These are phyloP conservation scores for Anguilla pacifica DNA, from an alignment of 2,797 vertebrate species.

Conservation along the genomic window DNA sequence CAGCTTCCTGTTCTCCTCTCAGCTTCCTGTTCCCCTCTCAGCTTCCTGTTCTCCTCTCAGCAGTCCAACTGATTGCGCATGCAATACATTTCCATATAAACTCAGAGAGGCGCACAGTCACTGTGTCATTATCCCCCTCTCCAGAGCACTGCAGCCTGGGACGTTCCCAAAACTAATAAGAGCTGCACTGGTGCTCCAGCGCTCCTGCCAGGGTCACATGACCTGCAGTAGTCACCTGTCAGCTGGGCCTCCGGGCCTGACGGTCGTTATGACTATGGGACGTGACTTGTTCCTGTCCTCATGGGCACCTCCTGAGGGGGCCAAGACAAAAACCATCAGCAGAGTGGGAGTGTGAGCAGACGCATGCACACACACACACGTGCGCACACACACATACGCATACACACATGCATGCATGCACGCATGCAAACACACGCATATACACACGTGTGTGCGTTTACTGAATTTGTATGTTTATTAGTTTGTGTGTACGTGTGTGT, in stretches of 20 bases:
- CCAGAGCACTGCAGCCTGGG: neutral
- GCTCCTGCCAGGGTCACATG: neutral
- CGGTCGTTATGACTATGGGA: slow-evolving; percentile 93
- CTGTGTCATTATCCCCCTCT: neutral
- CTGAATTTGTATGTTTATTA: neutral
- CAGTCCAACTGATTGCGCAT: no score
- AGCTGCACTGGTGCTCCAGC: neutral
- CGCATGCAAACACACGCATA: neutral
- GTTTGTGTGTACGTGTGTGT: neutral
- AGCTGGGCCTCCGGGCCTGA: slow-evolving; percentile 91
- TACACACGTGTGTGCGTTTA: no score
- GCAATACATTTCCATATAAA: neutral
- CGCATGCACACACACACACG: neutral
- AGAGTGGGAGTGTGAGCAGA: neutral
- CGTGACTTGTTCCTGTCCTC: slow-evolving; percentile 98
- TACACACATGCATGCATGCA: neutral
- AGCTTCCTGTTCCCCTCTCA: no score
- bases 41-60: no score
- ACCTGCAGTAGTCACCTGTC: slow-evolving; percentile 79
- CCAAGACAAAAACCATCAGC: neutral
- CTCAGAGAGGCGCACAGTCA: neutral
- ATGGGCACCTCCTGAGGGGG: slow-evolving; percentile 80
- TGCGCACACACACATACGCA: no score
- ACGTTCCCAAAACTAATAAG: neutral
- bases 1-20: no score